Evolutionary conservation across 2,113 vertebrate species (phyloP).

Genomic region (Recurvirostra avosetta): DNA sequence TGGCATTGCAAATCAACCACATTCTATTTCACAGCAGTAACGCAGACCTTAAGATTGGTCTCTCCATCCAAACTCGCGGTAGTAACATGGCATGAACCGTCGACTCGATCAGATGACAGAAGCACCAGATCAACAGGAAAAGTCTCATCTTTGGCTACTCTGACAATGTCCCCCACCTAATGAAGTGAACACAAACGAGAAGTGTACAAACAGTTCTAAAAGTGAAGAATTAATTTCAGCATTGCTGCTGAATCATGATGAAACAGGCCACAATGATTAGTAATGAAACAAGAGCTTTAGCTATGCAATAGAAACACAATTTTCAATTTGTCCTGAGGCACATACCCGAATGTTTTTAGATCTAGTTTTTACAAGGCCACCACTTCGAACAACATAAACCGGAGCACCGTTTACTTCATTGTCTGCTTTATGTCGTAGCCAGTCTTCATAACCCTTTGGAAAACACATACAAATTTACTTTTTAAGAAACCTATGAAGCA

Average conservation of each 20-base stretch:
- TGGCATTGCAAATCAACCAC: not conserved
- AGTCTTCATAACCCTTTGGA: constrained; percentile 94
- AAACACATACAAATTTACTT: not conserved
- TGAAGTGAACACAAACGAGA: not conserved
- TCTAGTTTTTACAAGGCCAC: constrained; percentile 95
- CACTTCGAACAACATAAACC: constrained; percentile 96
- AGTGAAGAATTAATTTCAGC: not conserved
- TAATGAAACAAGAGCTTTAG: not conserved
- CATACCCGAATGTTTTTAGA: constrained; percentile 97
- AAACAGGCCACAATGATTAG: not conserved
- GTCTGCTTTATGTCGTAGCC: constrained; percentile 97
- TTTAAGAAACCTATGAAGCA: not conserved
- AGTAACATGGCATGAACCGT: constrained; percentile 95
- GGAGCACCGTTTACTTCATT: constrained; percentile 98
- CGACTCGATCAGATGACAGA: constrained; percentile 89
- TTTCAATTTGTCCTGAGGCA: not conserved
- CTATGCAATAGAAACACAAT: not conserved
- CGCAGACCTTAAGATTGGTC: constrained; percentile 92
- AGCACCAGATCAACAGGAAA: constrained; percentile 94
- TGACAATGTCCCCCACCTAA: constrained; percentile 96
- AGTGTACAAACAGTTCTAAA: not conserved
- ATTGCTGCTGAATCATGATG: not conserved
- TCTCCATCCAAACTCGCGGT: constrained; percentile 96
- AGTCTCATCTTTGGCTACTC: constrained; percentile 98
- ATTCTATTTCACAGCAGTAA: not conserved